Evolutionary conservation across 2,113 vertebrate species (phyloP).

Genomic region (Illadopsis cleaveri): DNA sequence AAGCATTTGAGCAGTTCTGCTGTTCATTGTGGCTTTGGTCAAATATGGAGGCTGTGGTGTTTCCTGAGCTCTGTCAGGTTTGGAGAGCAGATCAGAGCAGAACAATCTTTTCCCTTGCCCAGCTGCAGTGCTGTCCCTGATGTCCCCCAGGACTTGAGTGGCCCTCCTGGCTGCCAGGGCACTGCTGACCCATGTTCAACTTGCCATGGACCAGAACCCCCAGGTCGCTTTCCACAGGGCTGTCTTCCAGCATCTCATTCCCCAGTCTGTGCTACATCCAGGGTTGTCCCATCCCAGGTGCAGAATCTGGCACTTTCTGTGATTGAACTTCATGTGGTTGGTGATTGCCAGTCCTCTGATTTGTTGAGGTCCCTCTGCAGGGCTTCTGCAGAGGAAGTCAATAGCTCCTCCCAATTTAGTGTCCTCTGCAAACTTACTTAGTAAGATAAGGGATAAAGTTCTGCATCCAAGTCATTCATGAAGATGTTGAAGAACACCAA

Average conservation of each 20-base stretch:
- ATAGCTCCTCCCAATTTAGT: not conserved
- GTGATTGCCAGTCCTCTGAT: not conserved
- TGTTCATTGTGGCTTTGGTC: not conserved
- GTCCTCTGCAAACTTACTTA: not conserved
- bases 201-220: accelerated
- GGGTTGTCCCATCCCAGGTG: not conserved
- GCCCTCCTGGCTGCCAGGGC: not conserved
- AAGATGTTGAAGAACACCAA: not conserved
- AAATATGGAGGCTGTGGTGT: not conserved
- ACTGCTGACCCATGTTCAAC: not conserved
- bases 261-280: not conserved
- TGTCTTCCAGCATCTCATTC: not conserved
- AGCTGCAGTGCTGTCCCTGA: accelerated
- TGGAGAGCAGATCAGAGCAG: not conserved
- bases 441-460: not conserved
- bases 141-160: accelerated
- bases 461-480: accelerated
- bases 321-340: not conserved
- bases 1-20: not conserved
- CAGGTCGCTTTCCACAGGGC: not conserved
- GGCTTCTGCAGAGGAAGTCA: not conserved
- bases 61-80: not conserved
- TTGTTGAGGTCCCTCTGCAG: not conserved
- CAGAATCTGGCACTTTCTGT: accelerated
- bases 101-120: not conserved